Percentiles rank a stretch among this genome's conserved stretches.
phyloP scores from a whole-genome alignment of 2,797 vertebrate species.

The Etheostoma perlongum region DNA sequence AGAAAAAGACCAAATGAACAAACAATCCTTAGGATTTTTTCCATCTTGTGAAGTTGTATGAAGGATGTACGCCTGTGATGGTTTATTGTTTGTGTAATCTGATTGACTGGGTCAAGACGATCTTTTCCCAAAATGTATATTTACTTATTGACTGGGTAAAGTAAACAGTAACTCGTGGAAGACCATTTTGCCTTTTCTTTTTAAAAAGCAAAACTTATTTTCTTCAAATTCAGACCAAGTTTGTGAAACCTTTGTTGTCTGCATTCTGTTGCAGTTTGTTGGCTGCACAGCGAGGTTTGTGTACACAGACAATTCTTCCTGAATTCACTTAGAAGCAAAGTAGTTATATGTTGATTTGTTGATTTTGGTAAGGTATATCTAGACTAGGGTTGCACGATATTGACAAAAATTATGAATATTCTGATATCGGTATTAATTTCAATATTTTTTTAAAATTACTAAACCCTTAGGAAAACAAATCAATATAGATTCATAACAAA shows the following conservation, averaged over 20 bases:
- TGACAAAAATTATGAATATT: too few relatives aligned
- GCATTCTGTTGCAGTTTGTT: constrained; percentile 8
- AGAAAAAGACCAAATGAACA: constrained; percentile 8
- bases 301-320: neutral
- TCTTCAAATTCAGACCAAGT: neutral
- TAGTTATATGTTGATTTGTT: neutral
- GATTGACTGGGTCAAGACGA: constrained; percentile 19
- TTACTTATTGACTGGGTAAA: constrained; percentile 7
- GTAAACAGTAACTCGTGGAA: neutral
- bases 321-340: neutral
- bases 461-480: too few relatives aligned
- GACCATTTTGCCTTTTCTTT: neutral
- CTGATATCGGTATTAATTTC: too few relatives aligned
- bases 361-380: constrained; percentile 11
- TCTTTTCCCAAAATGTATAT: neutral
- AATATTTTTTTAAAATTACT: too few relatives aligned
- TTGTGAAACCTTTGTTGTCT: constrained; percentile 14
- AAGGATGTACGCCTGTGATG: constrained; percentile 18
- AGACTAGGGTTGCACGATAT: neutral
- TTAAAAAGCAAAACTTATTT: neutral
- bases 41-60: constrained; percentile 9
- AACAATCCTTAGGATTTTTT: neutral
- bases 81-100: constrained; percentile 40
- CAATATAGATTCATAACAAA: too few relatives aligned
- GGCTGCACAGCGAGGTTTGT: constrained; percentile 3